phyloP scores from a whole-genome alignment of 1,140 invertebrate species.

The Pseudomyrmex cubaensis region DNA sequence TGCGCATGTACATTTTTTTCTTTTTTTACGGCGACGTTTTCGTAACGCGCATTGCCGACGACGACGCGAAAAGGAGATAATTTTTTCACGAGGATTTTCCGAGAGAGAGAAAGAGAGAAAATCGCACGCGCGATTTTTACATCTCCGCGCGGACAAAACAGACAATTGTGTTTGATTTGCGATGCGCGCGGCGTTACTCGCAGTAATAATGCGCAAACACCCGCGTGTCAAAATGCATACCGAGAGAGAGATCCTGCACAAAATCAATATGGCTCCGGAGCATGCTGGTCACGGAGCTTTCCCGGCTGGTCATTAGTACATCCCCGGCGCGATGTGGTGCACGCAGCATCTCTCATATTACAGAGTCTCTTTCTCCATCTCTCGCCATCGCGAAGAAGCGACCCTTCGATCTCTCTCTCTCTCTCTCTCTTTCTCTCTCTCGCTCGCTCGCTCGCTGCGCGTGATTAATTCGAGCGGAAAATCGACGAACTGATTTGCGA shows the following conservation, averaged over 20 bases:
- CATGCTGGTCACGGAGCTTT: neutral
- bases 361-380: neutral
- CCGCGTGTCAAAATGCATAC: neutral
- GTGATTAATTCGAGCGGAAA: slow-evolving; percentile 32
- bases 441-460: neutral
- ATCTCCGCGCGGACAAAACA: neutral
- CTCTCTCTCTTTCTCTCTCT: slow-evolving; percentile 2
- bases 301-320: slow-evolving; percentile 32
- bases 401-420: neutral
- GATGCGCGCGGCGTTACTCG: neutral
- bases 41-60: too few species aligned
- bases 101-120: neutral
- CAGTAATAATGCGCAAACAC: neutral
- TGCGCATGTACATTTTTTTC: too few species aligned
- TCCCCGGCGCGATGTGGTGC: neutral
- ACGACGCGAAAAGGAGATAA: too few species aligned
- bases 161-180: neutral
- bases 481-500: slow-evolving; percentile 5
- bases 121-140: too few species aligned
- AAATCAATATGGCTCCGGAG: slow-evolving; percentile 36
- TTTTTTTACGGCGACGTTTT: neutral
- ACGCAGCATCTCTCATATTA: neutral
- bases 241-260: neutral
- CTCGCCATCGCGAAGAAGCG: neutral
- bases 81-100: neutral